phyloP scores from a whole-genome alignment of 2,113 vertebrate species.

The Haemorhous mexicanus region DNA sequence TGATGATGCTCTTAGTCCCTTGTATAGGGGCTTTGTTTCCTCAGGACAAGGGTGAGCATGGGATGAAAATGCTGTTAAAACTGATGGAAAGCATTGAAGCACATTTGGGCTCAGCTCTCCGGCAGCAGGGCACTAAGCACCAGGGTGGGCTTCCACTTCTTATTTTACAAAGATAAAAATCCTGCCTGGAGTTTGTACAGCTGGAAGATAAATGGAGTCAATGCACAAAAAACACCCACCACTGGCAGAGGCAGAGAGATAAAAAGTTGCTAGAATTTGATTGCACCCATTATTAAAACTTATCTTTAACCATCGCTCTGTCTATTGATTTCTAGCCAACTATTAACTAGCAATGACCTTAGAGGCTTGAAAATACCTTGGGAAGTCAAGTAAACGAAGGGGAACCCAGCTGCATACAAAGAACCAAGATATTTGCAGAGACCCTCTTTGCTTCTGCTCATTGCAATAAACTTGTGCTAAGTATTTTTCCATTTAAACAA shows the following conservation, averaged over 20 bases:
- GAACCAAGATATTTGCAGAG: constrained; percentile 51
- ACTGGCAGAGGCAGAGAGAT: constrained; percentile 29
- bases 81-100: neutral
- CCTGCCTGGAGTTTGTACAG: constrained; percentile 36
- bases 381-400: constrained; percentile 56
- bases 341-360: constrained; percentile 78
- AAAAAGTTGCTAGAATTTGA: constrained; percentile 51
- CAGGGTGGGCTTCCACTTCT: neutral
- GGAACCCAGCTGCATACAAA: constrained; percentile 56
- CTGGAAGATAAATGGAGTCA: constrained; percentile 6
- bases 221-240: constrained; percentile 2
- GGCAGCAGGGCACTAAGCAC: neutral
- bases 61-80: neutral
- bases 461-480: constrained; percentile 6
- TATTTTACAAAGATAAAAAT: constrained; percentile 39
- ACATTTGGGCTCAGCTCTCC: neutral
- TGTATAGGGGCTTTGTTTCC: neutral
- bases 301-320: constrained; percentile 70
- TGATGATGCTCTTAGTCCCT: neutral
- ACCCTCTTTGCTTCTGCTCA: constrained; percentile 15
- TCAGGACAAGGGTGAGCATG: neutral
- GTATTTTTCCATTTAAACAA: constrained; percentile 69
- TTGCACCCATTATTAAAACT: constrained; percentile 60
- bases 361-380: constrained; percentile 60
- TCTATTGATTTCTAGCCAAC: constrained; percentile 77